A percentile compares a stretch with the other conserved stretches of the same genome.
Conservation (phyloP, 2,888 invertebrate species). For the Mesorhabditis belari region DNA sequence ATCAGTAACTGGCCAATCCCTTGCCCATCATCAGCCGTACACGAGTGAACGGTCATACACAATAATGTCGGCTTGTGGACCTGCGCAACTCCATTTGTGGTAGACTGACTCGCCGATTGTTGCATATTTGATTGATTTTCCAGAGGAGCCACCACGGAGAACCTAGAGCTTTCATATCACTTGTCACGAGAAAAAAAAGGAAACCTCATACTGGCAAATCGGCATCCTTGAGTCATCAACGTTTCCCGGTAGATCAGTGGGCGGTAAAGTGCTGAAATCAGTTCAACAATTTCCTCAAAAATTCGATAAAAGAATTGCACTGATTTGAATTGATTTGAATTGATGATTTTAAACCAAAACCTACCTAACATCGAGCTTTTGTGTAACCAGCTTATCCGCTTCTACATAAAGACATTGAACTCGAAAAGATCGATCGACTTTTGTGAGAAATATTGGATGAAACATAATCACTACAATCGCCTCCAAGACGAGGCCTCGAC, state of each 20-base stretch:
- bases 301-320: background rate
- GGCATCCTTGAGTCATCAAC: slow-evolving; percentile 20
- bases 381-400: slow-evolving; percentile 31
- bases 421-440: slow-evolving; percentile 33
- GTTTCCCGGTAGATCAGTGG: slow-evolving; percentile 30
- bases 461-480: slow-evolving; percentile 46
- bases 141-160: slow-evolving; percentile 22
- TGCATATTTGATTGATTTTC: slow-evolving; percentile 34
- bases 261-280: slow-evolving; percentile 30
- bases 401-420: slow-evolving; percentile 44
- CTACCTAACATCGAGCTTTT: slow-evolving; percentile 40
- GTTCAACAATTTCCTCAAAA: background rate
- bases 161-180: slow-evolving; percentile 23
- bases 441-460: slow-evolving; percentile 43
- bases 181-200: too few relatives aligned
- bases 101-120: slow-evolving; percentile 42
- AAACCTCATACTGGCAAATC: slow-evolving; percentile 40
- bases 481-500: slow-evolving; percentile 43
- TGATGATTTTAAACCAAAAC: slow-evolving; percentile 1
- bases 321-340: background rate
- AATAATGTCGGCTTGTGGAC: slow-evolving; percentile 15
- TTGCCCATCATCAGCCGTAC: slow-evolving; percentile 47
- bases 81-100: slow-evolving; percentile 37
- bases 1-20: slow-evolving; percentile 41
- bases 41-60: slow-evolving; percentile 49